These are phyloP conservation scores for Dipodomys spectabilis DNA, from an alignment of 2,113 vertebrate species.

Conservation along the genomic window DNA sequence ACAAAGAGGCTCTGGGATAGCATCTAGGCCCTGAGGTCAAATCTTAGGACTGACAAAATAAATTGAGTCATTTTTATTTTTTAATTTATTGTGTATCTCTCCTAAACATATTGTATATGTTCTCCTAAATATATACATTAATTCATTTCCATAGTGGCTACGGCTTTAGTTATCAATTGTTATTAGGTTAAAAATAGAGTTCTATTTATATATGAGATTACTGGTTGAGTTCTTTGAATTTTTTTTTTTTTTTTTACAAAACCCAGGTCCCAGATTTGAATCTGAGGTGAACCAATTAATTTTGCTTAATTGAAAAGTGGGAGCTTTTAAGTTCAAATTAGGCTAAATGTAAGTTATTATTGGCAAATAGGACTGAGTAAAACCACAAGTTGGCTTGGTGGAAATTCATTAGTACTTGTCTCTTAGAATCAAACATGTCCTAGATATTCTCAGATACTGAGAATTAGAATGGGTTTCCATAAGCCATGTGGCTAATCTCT, in stretches of 20 bases:
- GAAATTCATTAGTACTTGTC: background rate
- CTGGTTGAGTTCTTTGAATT: background rate
- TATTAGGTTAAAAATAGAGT: background rate
- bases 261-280: background rate
- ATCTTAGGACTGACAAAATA: too few relatives aligned
- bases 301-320: background rate
- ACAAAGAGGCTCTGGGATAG: too few relatives aligned
- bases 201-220: background rate
- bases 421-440: too few relatives aligned
- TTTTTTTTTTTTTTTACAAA: constrained; percentile 2
- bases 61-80: background rate
- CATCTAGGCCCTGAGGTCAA: too few relatives aligned
- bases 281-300: background rate
- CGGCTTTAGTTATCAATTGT: background rate
- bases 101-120: background rate
- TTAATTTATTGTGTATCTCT: background rate
- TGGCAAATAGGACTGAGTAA: background rate
- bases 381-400: background rate
- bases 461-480: too few relatives aligned
- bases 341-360: background rate
- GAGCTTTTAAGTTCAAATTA: background rate
- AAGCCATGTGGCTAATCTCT: background rate
- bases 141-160: background rate
- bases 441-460: background rate
- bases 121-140: background rate